These are phyloP conservation scores for Podarcis siculus DNA, from an alignment of 2,797 vertebrate species.

Conservation along the genomic window DNA sequence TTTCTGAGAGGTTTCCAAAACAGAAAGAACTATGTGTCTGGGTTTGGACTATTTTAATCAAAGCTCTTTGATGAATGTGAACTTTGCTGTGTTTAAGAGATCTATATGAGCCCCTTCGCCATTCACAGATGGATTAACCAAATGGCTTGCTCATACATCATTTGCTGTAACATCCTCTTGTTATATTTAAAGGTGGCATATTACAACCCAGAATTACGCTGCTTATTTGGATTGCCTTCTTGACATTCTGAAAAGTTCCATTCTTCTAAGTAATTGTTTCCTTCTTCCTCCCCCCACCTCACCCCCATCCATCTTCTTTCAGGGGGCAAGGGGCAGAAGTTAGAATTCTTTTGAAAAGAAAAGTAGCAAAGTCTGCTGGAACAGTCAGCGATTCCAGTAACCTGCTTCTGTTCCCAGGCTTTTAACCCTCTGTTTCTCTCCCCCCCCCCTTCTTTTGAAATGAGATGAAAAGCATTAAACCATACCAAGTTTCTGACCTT, in stretches of 20 bases:
- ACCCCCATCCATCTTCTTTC: constrained; percentile 53
- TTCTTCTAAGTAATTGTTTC: constrained; percentile 41
- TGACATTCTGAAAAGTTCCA: constrained; percentile 33
- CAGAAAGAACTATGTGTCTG: neutral
- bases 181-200: constrained; percentile 38
- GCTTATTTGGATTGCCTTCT: constrained; percentile 14
- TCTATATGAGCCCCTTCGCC: neutral
- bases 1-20: neutral
- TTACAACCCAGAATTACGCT: neutral
- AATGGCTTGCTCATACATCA: constrained; percentile 13
- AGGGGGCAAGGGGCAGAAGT: constrained; percentile 40
- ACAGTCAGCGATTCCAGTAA: constrained; percentile 52
- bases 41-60: constrained; percentile 1
- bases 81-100: neutral
- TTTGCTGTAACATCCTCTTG: constrained; percentile 11
- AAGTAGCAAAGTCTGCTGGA: constrained; percentile 38
- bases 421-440: constrained; percentile 48
- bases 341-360: constrained; percentile 51
- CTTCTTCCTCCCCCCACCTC: constrained; percentile 1
- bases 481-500: constrained; percentile 51
- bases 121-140: neutral
- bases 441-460: constrained; percentile 15
- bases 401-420: constrained; percentile 47
- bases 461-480: constrained; percentile 57
- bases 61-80: neutral